Percentiles rank a stretch among this genome's conserved stretches.
phyloP scores from a whole-genome alignment of 2,888 invertebrate genomes.

The Mantis religiosa region DNA sequence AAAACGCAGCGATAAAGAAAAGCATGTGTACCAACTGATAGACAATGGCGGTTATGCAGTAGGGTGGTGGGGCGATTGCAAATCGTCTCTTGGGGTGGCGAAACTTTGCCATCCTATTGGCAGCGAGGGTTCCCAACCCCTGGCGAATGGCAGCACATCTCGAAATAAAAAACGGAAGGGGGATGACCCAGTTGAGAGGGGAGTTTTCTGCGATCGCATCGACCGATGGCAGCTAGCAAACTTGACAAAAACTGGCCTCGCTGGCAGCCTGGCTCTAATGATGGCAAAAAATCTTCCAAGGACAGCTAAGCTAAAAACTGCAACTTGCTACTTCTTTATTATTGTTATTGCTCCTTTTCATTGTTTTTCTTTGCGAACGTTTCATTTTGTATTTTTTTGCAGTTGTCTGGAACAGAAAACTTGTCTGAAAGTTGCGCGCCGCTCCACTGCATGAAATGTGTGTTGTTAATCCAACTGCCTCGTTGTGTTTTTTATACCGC shows the following conservation, averaged over 20 bases:
- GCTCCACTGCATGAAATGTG: not conserved
- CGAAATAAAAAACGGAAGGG: conserved; percentile 1
- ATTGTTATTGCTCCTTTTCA: conserved; percentile 16
- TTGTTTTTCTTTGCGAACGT: conserved; percentile 1
- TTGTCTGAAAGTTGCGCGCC: conserved; percentile 1
- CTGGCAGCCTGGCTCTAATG: conserved; percentile 15
- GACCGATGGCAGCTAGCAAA: conserved; percentile 4
- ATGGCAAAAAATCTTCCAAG: conserved; percentile 22
- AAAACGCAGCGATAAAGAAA: not conserved
- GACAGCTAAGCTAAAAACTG: not conserved
- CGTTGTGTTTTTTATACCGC: not conserved
- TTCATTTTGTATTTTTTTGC: not conserved
- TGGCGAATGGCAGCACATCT: conserved; percentile 16
- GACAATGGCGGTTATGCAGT: not conserved
- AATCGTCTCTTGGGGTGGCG: conserved; percentile 12
- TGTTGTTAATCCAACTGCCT: not conserved
- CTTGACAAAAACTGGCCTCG: conserved; percentile 14
- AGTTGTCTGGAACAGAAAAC: not conserved
- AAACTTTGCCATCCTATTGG: conserved; percentile 26
- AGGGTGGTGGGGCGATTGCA: not conserved
- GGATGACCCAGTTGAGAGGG: conserved; percentile 18
- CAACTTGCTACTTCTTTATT: not conserved
- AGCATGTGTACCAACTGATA: not conserved
- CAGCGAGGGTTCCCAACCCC: conserved; percentile 5
- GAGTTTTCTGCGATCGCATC: conserved; percentile 15